These are phyloP conservation scores for Rhimphoctona megacephalus DNA, from an alignment of 2,888 invertebrate species.

Conservation along the genomic window DNA sequence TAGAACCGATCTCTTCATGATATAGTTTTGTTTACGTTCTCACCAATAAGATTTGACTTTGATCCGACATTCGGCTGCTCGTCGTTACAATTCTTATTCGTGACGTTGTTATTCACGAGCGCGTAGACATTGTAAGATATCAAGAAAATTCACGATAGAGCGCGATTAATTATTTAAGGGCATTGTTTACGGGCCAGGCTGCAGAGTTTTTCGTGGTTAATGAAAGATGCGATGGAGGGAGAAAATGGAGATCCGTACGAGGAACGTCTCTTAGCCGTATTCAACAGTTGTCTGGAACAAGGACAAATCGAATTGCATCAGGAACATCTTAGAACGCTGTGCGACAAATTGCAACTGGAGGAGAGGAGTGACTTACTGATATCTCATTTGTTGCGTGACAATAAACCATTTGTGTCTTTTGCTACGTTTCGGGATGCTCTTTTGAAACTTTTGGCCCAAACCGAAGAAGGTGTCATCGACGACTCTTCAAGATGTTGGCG, in stretches of 20 bases:
- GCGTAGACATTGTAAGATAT: neutral
- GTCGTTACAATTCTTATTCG: neutral
- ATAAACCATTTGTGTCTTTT: conserved; percentile 87
- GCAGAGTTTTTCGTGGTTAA: neutral
- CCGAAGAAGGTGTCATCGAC: conserved; percentile 66
- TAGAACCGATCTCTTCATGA: neutral
- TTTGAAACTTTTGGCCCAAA: conserved; percentile 89
- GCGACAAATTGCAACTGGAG: conserved; percentile 92
- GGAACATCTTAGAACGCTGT: conserved; percentile 89
- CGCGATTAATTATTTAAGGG: neutral
- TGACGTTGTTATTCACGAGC: neutral
- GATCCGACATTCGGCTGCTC: conserved; percentile 28
- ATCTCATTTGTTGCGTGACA: conserved; percentile 72
- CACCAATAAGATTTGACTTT: conserved; percentile 45
- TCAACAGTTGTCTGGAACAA: conserved; percentile 91
- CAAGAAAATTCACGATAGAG: too few relatives aligned
- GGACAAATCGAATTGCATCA: conserved; percentile 89
- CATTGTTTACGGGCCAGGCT: neutral
- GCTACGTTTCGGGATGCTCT: conserved; percentile 92
- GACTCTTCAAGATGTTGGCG: neutral
- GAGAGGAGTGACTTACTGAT: conserved; percentile 87
- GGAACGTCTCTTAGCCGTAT: conserved; percentile 92
- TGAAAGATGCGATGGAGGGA: conserved; percentile 81
- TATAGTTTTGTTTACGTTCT: conserved; percentile 54
- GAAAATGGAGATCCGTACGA: conserved; percentile 89